Base-by-base conservation (phyloP, 2,113 vertebrate genomes). In the Microtus oregoni region DNA sequence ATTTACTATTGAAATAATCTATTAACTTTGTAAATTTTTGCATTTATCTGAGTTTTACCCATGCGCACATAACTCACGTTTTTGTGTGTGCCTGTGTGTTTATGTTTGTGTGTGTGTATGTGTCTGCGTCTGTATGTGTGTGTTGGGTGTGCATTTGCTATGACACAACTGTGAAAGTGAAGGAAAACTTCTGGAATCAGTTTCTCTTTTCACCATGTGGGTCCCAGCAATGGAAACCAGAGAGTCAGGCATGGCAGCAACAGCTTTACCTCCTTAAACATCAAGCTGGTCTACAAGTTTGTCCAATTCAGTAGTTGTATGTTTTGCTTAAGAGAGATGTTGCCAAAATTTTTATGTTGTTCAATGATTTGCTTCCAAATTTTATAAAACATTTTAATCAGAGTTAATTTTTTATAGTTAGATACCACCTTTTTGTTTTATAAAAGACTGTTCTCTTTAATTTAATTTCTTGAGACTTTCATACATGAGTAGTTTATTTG, bases 191-290 rank as follows among this genome's bases (percentile, higher is more conserved):
- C 35, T 38, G 3, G 3, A 22, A 41, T 75, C 19, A 38, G 12
- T 72, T 20, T 72, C 35, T 68, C 4, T 32, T 68, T 19, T 72
- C 13, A 72, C 5, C 2, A 9, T 0, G 0, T 19, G 68, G 6
- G 7, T n/a, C 7, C 15, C 35, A n/a, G 32, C 0, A 1, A 3
- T 1, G 68, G 2, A 72, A n/a, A 9, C 6, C 68, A 72, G 35
- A 19, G 6, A 72, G 68, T n/a, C 35, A n/a, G 32, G 3, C 6
- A 35, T 17, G 1, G 68, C 35, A 38, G 19, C 20, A 73, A 41
- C 1, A 73, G 20, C 20, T 22, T 38, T 38, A 22, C n/a, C n/a
- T 73, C 10, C 20, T 73, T 73, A 38, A 3, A 41, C 72, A 73
- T 35, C 8, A 73, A 41, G 9, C 19, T 41, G 19, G 2, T 0